A percentile compares a stretch with the other conserved stretches of the same genome.
Conservation (phyloP, 1,140 invertebrate species). For the Ectropis grisescens region DNA sequence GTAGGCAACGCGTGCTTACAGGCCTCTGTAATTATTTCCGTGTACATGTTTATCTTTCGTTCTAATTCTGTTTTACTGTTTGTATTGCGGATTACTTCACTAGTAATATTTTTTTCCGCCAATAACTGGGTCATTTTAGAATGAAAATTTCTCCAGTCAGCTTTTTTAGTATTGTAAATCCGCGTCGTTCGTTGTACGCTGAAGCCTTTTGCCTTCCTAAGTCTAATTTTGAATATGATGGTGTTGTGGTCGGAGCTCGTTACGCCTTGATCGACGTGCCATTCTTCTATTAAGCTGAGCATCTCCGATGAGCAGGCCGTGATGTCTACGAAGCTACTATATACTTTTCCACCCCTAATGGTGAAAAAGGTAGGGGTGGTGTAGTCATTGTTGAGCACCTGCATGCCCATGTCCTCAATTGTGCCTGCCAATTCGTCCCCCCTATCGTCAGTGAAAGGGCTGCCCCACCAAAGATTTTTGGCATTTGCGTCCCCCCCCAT, state of each 20-base stretch:
- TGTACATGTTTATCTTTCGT: neutral
- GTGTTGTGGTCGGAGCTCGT: conserved; percentile 9
- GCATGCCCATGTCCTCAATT: conserved; percentile 1
- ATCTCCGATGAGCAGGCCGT: conserved; percentile 3
- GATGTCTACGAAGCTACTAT: no score
- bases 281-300: neutral
- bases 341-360: no score
- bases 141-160: conserved; percentile 5
- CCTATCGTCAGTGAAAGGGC: neutral
- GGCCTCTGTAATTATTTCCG: neutral
- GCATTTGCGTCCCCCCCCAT: conserved; percentile 2
- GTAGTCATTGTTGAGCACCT: conserved; percentile 1
- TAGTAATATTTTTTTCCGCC: neutral
- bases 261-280: conserved; percentile 1
- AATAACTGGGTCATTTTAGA: conserved; percentile 1
- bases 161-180: conserved; percentile 5
- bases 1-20: neutral
- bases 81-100: neutral
- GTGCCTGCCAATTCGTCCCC: neutral
- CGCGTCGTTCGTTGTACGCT: conserved; percentile 1
- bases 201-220: conserved; percentile 2
- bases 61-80: neutral
- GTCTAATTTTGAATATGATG: conserved; percentile 2
- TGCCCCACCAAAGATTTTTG: conserved; percentile 1
- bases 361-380: no score